These are phyloP conservation scores for Cirrhinus mrigala DNA, from an alignment of 2,797 vertebrate genomes.

Conservation along the genomic window DNA sequence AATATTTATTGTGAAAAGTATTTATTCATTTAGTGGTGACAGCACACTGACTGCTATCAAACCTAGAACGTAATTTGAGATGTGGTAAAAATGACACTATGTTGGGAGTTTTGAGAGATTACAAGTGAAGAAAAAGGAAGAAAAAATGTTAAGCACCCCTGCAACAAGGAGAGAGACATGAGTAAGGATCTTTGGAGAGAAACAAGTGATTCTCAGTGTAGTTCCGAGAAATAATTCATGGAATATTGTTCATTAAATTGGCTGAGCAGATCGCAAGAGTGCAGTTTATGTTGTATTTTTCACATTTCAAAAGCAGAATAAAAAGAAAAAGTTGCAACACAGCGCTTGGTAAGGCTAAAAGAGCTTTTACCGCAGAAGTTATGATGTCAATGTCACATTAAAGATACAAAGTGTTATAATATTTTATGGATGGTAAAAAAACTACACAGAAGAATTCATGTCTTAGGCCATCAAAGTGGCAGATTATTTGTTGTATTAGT, in stretches of 20 bases:
- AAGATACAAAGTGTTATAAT: neutral
- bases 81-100: neutral
- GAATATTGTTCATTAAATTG: conserved; percentile 18
- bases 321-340: neutral
- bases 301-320: neutral
- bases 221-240: conserved; percentile 7
- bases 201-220: neutral
- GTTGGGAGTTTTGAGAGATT: neutral
- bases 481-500: conserved; percentile 24
- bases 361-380: neutral
- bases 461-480: neutral
- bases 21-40: neutral
- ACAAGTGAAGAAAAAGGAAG: neutral
- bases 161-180: neutral
- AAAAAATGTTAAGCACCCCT: neutral
- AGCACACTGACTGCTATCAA: neutral
- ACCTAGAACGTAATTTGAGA: neutral
- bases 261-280: neutral
- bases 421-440: conserved; percentile 8
- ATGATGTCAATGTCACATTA: conserved; percentile 3
- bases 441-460: neutral
- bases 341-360: neutral
- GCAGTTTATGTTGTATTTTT: conserved; percentile 16
- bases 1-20: neutral
- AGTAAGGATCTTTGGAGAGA: neutral